Conservation (phyloP, 2,113 vertebrate genomes). For the Uropsilus gracilis region DNA sequence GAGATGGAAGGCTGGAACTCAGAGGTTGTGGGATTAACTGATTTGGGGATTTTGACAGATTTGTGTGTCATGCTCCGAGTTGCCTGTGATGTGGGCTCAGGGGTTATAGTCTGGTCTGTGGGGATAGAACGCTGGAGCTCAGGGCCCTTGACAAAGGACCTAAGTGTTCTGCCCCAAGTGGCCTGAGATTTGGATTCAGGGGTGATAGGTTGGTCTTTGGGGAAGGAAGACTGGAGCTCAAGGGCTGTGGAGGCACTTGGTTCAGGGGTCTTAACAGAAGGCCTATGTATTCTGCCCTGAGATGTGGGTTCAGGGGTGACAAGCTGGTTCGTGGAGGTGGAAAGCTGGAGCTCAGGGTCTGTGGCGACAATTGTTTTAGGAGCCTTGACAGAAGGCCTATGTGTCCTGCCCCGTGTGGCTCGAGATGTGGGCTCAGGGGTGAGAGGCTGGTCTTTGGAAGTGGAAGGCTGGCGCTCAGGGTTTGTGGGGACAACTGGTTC, state of each 20-base stretch:
- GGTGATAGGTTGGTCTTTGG: background rate
- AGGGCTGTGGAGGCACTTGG: background rate
- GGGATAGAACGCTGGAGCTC: background rate
- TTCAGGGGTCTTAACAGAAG: background rate
- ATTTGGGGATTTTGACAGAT: background rate
- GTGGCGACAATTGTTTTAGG: background rate
- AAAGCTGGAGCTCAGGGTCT: background rate
- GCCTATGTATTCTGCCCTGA: background rate
- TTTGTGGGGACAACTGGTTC: background rate
- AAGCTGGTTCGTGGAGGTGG: background rate
- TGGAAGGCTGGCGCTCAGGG: background rate
- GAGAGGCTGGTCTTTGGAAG: background rate
- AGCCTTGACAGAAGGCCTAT: background rate
- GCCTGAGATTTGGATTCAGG: background rate
- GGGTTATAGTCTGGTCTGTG: background rate
- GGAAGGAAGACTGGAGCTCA: background rate
- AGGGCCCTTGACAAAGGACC: background rate
- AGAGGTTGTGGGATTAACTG: background rate
- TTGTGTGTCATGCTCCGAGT: background rate
- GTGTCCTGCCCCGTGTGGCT: background rate
- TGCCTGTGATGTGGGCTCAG: background rate
- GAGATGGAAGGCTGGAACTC: conserved; percentile 6
- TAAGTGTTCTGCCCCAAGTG: background rate
- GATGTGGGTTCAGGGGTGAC: background rate
- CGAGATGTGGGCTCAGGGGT: background rate